Percentiles rank a stretch among this genome's conserved stretches.
Conservation (phyloP, 2,888 invertebrate genomes). For the Amiota mariae region DNA sequence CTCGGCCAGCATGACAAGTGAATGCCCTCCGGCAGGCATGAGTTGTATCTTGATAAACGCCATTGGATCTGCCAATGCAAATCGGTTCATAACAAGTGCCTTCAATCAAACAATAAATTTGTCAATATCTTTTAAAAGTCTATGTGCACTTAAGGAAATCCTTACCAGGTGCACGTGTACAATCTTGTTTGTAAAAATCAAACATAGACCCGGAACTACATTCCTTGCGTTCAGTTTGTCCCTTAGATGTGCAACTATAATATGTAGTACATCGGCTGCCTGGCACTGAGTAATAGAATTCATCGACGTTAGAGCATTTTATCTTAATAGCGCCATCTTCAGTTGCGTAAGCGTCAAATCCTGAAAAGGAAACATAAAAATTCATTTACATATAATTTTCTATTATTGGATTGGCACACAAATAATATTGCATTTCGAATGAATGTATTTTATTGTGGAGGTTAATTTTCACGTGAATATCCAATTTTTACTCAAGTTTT, state of each 20-base stretch:
- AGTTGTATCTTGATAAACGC: conserved; percentile 76
- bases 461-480: no score
- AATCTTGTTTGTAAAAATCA: conserved; percentile 76
- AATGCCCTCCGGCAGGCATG: conserved; percentile 76
- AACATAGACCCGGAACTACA: conserved; percentile 77
- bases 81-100: conserved; percentile 78
- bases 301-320: conserved; percentile 59
- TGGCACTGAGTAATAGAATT: conserved; percentile 75
- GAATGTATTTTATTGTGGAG: background rate
- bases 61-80: conserved; percentile 77
- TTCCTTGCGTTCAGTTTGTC: conserved; percentile 71
- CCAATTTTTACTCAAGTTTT: no score
- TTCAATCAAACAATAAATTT: conserved; percentile 30
- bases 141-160: background rate
- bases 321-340: conserved; percentile 45
- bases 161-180: conserved; percentile 74
- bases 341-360: background rate
- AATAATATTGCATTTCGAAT: no score
- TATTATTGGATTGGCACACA: background rate
- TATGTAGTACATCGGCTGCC: conserved; percentile 77
- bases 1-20: conserved; percentile 75
- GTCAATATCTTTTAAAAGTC: background rate
- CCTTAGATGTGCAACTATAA: conserved; percentile 74
- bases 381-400: no score
- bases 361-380: background rate